Conservation (phyloP, 2,888 invertebrate species). For the Pristionchus arcanus region DNA sequence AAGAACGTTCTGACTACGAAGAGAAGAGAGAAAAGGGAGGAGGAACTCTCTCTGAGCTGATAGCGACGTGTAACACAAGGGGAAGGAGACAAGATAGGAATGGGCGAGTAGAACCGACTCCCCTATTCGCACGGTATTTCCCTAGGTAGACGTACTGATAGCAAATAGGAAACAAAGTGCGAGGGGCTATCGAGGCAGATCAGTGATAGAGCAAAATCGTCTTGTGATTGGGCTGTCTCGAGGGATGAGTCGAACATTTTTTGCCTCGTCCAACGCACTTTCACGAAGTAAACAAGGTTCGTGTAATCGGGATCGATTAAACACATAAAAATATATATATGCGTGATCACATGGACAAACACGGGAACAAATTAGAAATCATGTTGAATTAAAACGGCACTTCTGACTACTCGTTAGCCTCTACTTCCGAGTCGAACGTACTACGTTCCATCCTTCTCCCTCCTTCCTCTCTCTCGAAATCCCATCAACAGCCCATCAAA, state of each 20-base stretch:
- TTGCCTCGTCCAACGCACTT: background rate
- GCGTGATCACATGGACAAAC: too few relatives aligned
- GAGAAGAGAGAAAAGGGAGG: background rate
- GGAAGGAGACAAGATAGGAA: background rate
- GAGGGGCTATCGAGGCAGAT: background rate
- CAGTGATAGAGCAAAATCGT: conserved; percentile 1
- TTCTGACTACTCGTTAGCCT: background rate
- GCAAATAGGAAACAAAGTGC: background rate
- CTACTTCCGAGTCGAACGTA: background rate
- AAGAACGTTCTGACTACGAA: background rate
- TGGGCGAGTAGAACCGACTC: conserved; percentile 5
- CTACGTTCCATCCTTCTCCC: background rate
- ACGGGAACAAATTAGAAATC: too few relatives aligned
- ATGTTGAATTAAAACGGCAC: too few relatives aligned
- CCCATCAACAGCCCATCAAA: conserved; percentile 21
- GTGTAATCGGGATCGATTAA: background rate
- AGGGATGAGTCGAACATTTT: background rate
- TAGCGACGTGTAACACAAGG: background rate
- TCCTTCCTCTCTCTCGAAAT: background rate
- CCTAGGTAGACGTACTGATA: background rate
- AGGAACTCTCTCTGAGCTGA: background rate
- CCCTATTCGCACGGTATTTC: background rate
- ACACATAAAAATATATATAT: too few relatives aligned
- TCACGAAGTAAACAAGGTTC: background rate
- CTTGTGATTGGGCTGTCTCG: conserved; percentile 13